Conservation (phyloP, 2,888 invertebrate genomes). For the Hyppa rectilinea region DNA sequence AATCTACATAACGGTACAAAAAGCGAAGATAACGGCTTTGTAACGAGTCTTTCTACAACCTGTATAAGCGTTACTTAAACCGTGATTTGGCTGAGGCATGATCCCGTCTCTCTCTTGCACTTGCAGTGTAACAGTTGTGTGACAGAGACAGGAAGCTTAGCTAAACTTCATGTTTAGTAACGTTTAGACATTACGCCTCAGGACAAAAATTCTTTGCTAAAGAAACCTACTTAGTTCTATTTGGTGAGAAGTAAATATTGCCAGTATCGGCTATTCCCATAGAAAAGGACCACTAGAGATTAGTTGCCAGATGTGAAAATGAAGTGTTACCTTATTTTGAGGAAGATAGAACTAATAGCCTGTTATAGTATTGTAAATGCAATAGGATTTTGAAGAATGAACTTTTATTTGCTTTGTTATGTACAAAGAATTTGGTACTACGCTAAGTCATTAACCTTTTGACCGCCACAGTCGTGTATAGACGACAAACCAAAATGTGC, state of each 20-base stretch:
- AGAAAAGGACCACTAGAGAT: conserved; percentile 37
- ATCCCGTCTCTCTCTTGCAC: background rate
- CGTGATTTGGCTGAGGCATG: background rate
- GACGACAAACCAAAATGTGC: no score
- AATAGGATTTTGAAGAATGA: background rate
- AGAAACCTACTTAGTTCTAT: background rate
- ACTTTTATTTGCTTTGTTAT: background rate
- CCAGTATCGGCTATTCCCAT: conserved; percentile 25
- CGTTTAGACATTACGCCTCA: background rate
- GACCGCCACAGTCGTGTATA: no score
- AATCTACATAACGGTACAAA: background rate
- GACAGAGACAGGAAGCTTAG: background rate
- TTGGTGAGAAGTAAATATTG: conserved; percentile 18
- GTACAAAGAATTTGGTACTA: background rate
- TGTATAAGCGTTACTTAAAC: background rate
- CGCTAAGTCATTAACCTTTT: background rate
- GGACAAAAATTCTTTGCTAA: background rate
- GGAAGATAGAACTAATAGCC: background rate
- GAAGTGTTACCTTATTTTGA: conserved; percentile 3
- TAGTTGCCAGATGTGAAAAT: conserved; percentile 34
- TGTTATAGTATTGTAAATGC: background rate
- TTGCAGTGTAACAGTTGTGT: background rate
- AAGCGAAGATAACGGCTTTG: background rate
- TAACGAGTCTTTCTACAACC: background rate
- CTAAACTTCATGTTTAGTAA: background rate